These are phyloP conservation scores for Struthio camelus DNA, from an alignment of 2,113 vertebrate genomes.

Conservation along the genomic window DNA sequence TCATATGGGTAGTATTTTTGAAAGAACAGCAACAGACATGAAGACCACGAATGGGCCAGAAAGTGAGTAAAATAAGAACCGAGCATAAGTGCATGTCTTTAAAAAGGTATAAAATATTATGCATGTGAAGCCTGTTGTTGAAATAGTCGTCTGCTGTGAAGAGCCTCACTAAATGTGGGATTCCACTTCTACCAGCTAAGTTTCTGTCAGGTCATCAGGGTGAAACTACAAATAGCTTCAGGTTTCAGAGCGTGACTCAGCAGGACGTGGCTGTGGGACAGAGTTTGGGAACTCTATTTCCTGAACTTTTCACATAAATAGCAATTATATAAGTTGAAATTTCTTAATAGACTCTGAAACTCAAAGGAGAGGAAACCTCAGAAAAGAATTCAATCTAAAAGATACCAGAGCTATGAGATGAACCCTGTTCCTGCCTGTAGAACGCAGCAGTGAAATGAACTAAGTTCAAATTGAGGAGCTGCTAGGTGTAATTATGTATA, in stretches of 20 bases:
- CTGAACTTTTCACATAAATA: neutral
- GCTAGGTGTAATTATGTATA: neutral
- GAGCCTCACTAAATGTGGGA: neutral
- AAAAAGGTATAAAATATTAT: neutral
- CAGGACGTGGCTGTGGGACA: accelerated
- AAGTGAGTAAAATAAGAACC: neutral
- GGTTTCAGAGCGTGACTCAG: neutral
- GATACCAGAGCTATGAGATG: too few species aligned
- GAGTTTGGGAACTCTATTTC: neutral
- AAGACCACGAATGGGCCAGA: neutral
- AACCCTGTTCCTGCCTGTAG: accelerated
- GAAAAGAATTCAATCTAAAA: neutral
- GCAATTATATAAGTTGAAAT: neutral
- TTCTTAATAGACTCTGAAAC: neutral
- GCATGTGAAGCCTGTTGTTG: neutral
- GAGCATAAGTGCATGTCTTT: neutral
- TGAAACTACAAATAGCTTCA: neutral
- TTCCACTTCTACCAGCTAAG: neutral
- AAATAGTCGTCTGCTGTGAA: neutral
- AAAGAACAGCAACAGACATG: neutral
- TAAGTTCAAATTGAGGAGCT: neutral
- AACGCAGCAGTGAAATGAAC: neutral
- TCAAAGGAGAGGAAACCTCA: neutral
- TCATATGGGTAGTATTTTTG: neutral
- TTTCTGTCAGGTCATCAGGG: neutral